phyloP scores from a whole-genome alignment of 2,888 invertebrate species.

The Psylliodes chrysocephalus region DNA sequence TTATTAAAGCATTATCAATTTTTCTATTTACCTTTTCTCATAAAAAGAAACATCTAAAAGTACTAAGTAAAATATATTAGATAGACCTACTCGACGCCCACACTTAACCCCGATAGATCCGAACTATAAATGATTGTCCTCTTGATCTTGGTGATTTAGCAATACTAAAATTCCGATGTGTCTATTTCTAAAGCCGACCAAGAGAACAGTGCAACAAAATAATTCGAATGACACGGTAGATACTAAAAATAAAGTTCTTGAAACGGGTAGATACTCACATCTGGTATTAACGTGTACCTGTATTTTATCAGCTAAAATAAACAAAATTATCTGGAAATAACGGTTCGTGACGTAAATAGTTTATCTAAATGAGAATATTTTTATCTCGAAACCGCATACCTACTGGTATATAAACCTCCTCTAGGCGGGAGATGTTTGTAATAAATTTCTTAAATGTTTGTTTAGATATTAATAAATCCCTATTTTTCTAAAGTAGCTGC shows the following conservation, averaged over 20 bases:
- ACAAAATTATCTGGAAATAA: constrained; percentile 37
- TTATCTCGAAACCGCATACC: constrained; percentile 16
- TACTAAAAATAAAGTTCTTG: constrained; percentile 14
- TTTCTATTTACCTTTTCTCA: too few relatives aligned
- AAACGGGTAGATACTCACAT: constrained; percentile 27
- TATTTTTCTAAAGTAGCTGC: too few relatives aligned
- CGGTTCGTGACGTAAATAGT: constrained; percentile 29
- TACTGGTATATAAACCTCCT: constrained; percentile 6
- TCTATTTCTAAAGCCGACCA: background rate
- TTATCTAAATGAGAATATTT: constrained; percentile 19
- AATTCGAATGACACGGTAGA: background rate
- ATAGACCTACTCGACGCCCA: too few relatives aligned
- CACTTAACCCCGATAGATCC: too few relatives aligned
- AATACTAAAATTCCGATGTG: too few relatives aligned
- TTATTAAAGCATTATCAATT: too few relatives aligned
- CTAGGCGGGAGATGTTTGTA: background rate
- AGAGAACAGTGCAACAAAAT: background rate
- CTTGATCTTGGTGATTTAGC: background rate
- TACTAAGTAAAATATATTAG: too few relatives aligned
- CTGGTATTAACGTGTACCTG: constrained; percentile 37
- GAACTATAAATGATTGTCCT: background rate
- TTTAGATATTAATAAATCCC: too few relatives aligned
- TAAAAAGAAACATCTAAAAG: too few relatives aligned
- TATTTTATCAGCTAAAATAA: constrained; percentile 38
- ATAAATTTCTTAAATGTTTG: constrained; percentile 8